A percentile compares a stretch with the other conserved stretches of the same genome.
These are phyloP conservation scores for Eubasilissa regina DNA, from an alignment of 1,140 invertebrate genomes.

Conservation along the genomic window DNA sequence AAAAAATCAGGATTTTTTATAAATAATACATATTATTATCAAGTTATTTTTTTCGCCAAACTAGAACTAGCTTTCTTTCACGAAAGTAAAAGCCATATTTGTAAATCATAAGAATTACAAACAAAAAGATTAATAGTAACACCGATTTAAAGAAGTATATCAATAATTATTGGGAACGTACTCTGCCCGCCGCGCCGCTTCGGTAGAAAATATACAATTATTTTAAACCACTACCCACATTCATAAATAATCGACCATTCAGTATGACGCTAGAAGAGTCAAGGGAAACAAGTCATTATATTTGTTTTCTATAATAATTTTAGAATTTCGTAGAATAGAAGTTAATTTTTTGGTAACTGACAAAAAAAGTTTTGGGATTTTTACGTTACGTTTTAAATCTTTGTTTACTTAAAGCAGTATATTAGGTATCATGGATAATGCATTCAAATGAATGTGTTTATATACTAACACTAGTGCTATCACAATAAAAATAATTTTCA, in stretches of 20 bases:
- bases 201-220: not conserved
- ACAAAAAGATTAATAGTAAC: conserved; percentile 15
- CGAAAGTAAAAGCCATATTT: conserved; percentile 15
- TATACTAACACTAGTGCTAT: too few species aligned
- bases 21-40: too few species aligned
- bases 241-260: conserved; percentile 7
- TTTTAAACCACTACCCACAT: not conserved
- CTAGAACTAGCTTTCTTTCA: conserved; percentile 11
- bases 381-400: too few species aligned
- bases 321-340: too few species aligned
- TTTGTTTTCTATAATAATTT: too few species aligned
- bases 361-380: too few species aligned
- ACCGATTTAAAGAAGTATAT: not conserved
- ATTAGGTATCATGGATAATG: too few species aligned
- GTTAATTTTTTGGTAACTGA: too few species aligned
- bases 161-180: not conserved
- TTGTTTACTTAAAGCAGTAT: too few species aligned
- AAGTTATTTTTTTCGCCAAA: not conserved
- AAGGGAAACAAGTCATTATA: not conserved
- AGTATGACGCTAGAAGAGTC: not conserved
- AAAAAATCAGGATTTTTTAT: too few species aligned
- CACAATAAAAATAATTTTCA: too few species aligned
- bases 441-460: too few species aligned
- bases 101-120: not conserved
- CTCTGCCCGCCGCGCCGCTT: not conserved